Conservation (phyloP, 1,140 invertebrate species). For the Diabrotica virgifera region DNA sequence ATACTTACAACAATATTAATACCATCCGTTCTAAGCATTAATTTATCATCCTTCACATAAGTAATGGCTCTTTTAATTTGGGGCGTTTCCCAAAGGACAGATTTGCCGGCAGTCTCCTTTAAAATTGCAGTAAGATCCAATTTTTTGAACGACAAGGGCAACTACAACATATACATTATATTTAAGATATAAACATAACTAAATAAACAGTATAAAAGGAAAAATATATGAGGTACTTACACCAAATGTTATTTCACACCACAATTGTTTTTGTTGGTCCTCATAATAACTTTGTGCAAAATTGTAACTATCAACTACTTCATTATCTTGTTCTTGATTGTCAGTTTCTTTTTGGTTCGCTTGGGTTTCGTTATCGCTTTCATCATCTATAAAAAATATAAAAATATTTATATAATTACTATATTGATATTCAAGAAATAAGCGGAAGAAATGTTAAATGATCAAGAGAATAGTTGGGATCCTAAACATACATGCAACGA, state of each 20-base stretch:
- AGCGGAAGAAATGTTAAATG: too few relatives aligned
- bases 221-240: constrained; percentile 47
- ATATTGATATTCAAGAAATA: too few relatives aligned
- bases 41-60: constrained; percentile 56
- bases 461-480: too few relatives aligned
- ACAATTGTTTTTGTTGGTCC: constrained; percentile 67
- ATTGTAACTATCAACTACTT: constrained; percentile 48
- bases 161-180: constrained; percentile 41
- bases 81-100: constrained; percentile 76
- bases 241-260: constrained; percentile 70
- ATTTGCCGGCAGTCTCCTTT: constrained; percentile 66
- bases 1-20: constrained; percentile 79
- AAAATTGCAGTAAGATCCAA: constrained; percentile 79
- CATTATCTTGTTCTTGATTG: constrained; percentile 65
- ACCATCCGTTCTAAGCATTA: constrained; percentile 88
- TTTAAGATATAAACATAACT: constrained; percentile 50
- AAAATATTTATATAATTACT: background rate
- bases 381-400: constrained; percentile 12
- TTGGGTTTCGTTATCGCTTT: constrained; percentile 54
- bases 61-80: constrained; percentile 82
- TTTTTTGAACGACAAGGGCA: constrained; percentile 63
- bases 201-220: too few relatives aligned
- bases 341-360: constrained; percentile 60
- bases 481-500: too few relatives aligned
- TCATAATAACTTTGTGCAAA: constrained; percentile 69